Conservation (phyloP, 2,113 vertebrate genomes). For the Hiodon alosoides region DNA sequence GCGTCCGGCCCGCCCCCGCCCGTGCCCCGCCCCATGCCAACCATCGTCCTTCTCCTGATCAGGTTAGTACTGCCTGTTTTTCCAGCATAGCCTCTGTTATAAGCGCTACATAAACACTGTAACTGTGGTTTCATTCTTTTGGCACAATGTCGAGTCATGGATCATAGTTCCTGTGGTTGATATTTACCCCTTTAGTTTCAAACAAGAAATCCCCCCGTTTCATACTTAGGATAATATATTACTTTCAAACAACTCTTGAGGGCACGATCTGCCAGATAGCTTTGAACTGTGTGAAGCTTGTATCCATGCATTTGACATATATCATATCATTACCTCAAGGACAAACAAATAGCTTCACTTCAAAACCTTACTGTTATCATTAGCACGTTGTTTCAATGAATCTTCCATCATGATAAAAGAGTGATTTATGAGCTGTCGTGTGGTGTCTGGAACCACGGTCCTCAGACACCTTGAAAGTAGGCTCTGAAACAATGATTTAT, state of each 20-base stretch:
- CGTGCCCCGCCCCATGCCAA: constrained; percentile 74
- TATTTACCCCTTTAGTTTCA: background rate
- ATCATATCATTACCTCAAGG: constrained; percentile 22
- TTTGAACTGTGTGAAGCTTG: constrained; percentile 5
- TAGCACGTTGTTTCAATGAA: constrained; percentile 18
- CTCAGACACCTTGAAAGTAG: background rate
- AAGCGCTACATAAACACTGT: background rate
- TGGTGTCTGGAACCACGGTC: constrained; percentile 9
- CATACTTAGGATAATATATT: constrained; percentile 15
- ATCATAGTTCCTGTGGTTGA: no score
- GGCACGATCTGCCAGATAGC: constrained; percentile 23
- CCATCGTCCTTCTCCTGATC: constrained; percentile 84
- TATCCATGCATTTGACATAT: constrained; percentile 1
- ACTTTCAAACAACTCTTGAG: constrained; percentile 14
- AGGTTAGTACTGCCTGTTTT: constrained; percentile 62
- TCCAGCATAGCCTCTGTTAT: background rate
- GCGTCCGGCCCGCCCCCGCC: no score
- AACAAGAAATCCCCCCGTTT: constrained; percentile 11
- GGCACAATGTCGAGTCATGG: no score
- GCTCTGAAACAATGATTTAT: constrained; percentile 16
- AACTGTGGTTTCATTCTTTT: background rate
- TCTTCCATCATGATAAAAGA: constrained; percentile 6
- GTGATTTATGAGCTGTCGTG: background rate
- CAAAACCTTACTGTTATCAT: constrained; percentile 11
- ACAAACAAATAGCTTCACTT: constrained; percentile 21